phyloP scores from a whole-genome alignment of 2,113 vertebrate genomes.

The Pavo muticus region DNA sequence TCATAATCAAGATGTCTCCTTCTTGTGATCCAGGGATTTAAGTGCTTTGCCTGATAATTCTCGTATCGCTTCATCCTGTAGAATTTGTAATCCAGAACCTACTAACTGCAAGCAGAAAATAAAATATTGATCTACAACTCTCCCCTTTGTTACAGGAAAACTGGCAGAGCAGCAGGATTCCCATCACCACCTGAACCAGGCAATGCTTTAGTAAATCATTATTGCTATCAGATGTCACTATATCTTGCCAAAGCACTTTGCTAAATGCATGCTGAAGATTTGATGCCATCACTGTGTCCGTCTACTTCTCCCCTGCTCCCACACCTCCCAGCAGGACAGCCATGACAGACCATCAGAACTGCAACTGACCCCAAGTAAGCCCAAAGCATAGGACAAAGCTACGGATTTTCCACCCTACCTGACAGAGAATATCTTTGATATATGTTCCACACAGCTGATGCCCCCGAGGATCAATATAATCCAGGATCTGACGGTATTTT shows the following conservation, averaged over 20 bases:
- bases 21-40: neutral
- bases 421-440: constrained; percentile 87
- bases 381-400: neutral
- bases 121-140: neutral
- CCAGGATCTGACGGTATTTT: constrained; percentile 83
- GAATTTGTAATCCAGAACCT: neutral
- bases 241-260: neutral
- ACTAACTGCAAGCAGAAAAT: neutral
- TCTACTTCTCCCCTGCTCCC: neutral
- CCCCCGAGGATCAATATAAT: constrained; percentile 68
- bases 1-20: neutral
- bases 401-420: constrained; percentile 76
- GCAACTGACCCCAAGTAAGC: neutral
- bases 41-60: neutral
- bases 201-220: neutral
- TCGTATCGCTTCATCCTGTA: neutral
- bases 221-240: neutral
- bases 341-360: neutral
- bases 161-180: neutral
- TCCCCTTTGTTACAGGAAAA: neutral
- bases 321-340: neutral
- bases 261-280: neutral
- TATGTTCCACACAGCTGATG: constrained; percentile 75
- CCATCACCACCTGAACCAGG: neutral
- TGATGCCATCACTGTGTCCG: neutral